Evolutionary conservation across 2,888 invertebrate genomes (phyloP).

Genomic region (Drosophila ezoana): DNA sequence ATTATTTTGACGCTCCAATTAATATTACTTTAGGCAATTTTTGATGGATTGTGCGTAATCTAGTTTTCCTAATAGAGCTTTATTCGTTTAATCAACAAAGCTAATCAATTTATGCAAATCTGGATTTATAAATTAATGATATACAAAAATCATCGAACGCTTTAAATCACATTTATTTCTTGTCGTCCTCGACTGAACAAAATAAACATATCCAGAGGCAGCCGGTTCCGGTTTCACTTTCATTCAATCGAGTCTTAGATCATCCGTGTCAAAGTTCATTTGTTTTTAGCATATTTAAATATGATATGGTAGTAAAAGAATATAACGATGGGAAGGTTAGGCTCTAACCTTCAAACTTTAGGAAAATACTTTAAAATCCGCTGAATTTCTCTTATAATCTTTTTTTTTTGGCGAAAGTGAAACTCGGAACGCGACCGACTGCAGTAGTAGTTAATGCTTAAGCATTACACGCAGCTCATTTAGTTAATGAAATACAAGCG

Average conservation of each 20-base stretch:
- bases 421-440: constrained; percentile 1
- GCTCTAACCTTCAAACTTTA: too few species aligned
- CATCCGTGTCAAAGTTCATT: constrained; percentile 9
- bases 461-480: constrained; percentile 28
- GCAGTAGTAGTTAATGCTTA: constrained; percentile 16
- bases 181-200: background rate
- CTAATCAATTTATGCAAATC: constrained; percentile 10
- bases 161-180: background rate
- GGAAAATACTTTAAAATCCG: too few species aligned
- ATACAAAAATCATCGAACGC: constrained; percentile 5
- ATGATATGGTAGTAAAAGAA: too few species aligned
- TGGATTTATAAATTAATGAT: background rate
- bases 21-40: background rate
- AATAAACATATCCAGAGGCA: constrained; percentile 4
- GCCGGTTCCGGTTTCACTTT: constrained; percentile 44
- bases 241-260: constrained; percentile 8
- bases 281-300: too few species aligned
- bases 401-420: constrained; percentile 25
- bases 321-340: too few species aligned
- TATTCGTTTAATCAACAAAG: background rate
- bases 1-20: background rate
- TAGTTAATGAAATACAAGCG: constrained; percentile 40
- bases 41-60: background rate
- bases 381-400: background rate
- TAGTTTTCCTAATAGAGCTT: background rate